A percentile compares a stretch with the other conserved stretches of the same genome.
Evolutionary conservation across 2,797 vertebrate species (phyloP).

Genomic region (Orientallactaga sibirica): DNA sequence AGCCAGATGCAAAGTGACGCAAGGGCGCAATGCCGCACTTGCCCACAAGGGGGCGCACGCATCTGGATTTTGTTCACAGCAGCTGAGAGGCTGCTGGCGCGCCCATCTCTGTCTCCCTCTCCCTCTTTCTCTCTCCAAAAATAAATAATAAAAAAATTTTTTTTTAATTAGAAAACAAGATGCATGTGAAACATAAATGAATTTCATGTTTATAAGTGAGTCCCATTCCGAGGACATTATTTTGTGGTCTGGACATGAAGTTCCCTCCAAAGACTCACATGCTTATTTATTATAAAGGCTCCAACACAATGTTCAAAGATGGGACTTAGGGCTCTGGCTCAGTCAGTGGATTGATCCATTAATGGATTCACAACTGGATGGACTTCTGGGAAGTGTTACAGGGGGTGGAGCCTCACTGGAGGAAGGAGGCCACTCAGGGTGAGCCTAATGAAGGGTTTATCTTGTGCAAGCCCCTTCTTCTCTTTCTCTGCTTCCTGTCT

Average conservation of each 20-base stretch:
- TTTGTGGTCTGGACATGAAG: background rate
- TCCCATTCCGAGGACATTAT: background rate
- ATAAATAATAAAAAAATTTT: too few species aligned
- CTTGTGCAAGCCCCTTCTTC: background rate
- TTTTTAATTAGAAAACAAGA: background rate
- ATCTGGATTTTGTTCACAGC: too few species aligned
- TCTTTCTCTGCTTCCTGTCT: background rate
- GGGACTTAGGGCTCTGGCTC: background rate
- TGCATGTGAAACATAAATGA: background rate
- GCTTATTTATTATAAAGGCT: too few species aligned
- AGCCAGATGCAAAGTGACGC: too few species aligned
- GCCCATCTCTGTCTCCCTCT: too few species aligned
- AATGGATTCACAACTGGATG: background rate
- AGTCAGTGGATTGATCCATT: background rate
- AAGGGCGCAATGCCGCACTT: too few species aligned
- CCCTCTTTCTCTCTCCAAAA: too few species aligned
- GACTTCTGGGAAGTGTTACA: too few species aligned
- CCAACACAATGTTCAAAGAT: background rate
- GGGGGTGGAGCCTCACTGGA: background rate
- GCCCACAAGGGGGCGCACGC: too few species aligned
- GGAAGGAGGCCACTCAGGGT: background rate
- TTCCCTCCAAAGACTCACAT: background rate
- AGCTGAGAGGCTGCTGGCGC: too few species aligned
- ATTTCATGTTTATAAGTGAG: background rate
- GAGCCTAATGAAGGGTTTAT: too few species aligned